A percentile compares a stretch with the other conserved stretches of the same genome.
Evolutionary conservation across 2,113 vertebrate species (phyloP).

Genomic region (Sylvietta virens): DNA sequence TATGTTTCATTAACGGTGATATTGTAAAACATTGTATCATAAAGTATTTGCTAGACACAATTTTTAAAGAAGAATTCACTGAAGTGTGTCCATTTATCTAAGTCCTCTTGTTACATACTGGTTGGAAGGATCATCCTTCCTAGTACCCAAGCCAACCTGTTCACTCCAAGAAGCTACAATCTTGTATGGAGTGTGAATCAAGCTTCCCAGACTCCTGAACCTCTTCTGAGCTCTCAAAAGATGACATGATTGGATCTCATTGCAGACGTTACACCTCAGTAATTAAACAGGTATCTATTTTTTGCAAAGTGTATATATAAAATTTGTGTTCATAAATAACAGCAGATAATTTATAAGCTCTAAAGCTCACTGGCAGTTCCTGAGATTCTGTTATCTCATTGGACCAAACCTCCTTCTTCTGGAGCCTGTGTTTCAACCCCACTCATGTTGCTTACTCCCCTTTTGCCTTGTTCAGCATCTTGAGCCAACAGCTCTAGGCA

Average conservation of each 20-base stretch:
- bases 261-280: not conserved
- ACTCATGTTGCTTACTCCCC: not conserved
- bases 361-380: not conserved
- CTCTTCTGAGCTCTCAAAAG: not conserved
- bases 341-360: not conserved
- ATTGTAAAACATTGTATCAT: not conserved
- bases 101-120: not conserved
- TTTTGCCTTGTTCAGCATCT: not conserved
- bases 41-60: not conserved
- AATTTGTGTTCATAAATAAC: not conserved
- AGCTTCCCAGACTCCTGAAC: not conserved
- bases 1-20: not conserved
- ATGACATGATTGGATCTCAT: not conserved
- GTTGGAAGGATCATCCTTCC: not conserved
- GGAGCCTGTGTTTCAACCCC: not conserved
- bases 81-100: not conserved
- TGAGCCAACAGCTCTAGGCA: not conserved
- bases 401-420: not conserved
- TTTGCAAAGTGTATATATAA: not conserved
- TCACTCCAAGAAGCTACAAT: not conserved
- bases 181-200: not conserved
- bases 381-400: not conserved
- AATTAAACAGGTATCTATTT: not conserved
- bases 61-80: not conserved
- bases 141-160: not conserved